Conservation (phyloP, 2,888 invertebrate genomes). For the Drepanosiphum platanoidis region DNA sequence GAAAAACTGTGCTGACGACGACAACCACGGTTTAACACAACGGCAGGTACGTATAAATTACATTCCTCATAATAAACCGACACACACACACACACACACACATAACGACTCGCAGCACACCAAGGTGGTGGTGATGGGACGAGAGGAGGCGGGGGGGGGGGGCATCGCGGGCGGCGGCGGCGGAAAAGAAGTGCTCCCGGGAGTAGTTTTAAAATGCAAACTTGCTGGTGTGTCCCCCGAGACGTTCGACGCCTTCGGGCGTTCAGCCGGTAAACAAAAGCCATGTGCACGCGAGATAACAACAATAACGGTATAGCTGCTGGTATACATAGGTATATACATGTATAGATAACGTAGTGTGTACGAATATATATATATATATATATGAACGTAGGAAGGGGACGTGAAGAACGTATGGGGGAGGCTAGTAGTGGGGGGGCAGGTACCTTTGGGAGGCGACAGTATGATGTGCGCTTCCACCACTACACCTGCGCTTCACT, state of each 20-base stretch:
- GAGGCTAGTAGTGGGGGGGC: background rate
- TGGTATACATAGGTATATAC: background rate
- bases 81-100: background rate
- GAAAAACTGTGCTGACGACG: background rate
- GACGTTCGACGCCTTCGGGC: slow-evolving; percentile 61
- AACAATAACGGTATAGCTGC: slow-evolving; percentile 38
- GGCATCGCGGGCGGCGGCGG: background rate
- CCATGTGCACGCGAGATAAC: slow-evolving; percentile 62
- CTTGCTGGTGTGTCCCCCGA: slow-evolving; percentile 45
- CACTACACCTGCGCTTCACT: background rate
- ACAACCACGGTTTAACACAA: background rate
- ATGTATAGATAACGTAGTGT: background rate
- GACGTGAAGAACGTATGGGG: background rate
- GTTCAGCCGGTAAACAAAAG: slow-evolving; percentile 62
- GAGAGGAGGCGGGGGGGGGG: background rate
- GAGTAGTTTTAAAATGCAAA: slow-evolving; percentile 62
- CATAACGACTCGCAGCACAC: background rate
- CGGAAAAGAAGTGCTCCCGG: slow-evolving; percentile 60
- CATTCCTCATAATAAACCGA: background rate
- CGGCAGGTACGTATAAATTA: background rate
- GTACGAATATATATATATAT: background rate
- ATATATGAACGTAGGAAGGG: background rate
- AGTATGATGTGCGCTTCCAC: slow-evolving; percentile 56
- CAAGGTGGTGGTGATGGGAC: background rate
- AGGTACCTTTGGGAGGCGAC: slow-evolving; percentile 60